Base-by-base conservation (phyloP, 2,888 invertebrate genomes). In the Archaeoteleia sp. region DNA sequence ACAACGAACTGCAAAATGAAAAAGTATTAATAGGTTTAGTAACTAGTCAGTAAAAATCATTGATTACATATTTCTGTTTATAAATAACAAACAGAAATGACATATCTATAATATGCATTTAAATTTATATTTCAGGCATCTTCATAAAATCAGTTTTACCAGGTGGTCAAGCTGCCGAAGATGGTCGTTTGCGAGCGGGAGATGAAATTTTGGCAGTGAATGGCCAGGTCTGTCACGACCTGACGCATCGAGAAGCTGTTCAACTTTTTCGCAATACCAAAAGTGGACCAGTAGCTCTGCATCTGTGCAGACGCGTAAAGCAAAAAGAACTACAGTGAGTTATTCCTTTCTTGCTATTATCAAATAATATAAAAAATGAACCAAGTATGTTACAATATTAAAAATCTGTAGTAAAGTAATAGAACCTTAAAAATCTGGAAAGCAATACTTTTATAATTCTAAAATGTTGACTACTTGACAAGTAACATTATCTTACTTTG, bases 131-230 rank as follows among this genome's bases (percentile, higher is more conserved):
- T 45, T 1, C 71, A 84, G 84, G 95, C 35, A 95, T 95, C 82
- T 95, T 93, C 85, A 92, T 95, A 73, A 93, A 95, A 84, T 93
- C 93, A 79, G 93, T 95, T 73, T 89, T 95, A 76, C 90, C 92
- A 37, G 90, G 90, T 82, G 95, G 95, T 32, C 93, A 95, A 83
- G 94, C 95, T 30, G 90, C 93, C 48, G 94, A 95, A 78, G 93
- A 94, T 85, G 94, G 94, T 32, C 88, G 92, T 86, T 88, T 95
- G 63, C 90, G 90, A 87, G 94, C 94, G 86, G 95, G 94, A 45
- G 94, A 95, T 82, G 93, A 94, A 86, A 91, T 95, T 75, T 86
- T 94, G 73, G 92, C 93, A 55, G 92, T 95, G 12, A 94, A 94
- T 86, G 93, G 94, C 7, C 91, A 91, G 74, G 90, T 92, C 39